Base-by-base conservation (phyloP, 2,113 vertebrate species). In the Variabilichromis moorii region DNA sequence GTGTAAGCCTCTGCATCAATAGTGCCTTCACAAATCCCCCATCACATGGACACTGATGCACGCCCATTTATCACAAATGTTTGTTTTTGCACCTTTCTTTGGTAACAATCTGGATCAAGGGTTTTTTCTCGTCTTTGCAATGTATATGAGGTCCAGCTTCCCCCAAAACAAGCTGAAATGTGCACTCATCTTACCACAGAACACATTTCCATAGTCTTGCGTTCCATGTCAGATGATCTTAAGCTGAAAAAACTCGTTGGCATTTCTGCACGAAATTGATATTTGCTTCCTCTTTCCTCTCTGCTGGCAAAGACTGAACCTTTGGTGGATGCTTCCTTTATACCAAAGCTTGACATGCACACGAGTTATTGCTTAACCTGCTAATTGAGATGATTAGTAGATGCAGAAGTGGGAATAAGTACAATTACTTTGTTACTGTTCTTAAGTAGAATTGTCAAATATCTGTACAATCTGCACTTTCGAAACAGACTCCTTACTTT, bases 301-400 rank as follows among this genome's bases (percentile, higher is more conserved):
- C 55, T 59, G 55, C 55, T 16, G 0, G 26, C 55, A 59, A 59
- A 59, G 55, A 59, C 26, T 59, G 26, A 59, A 59, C 55, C 55
- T 59, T 59, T 59, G 26, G 26, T 59, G 55, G 13, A 28, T 59
- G 55, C 26, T 59, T 1, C 55, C 13, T 59, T 59, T 59, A 59
- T 28, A 28, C 26, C 2, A 28, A 59, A 59, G 55, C 8, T 59
- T 28, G 55, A 59, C 26, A 59, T 59, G 55, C 26, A 59, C 13
- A 59, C 1, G 5, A 59, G 55, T 59, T 59, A 59, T 28, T 0
- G 0, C 3, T 28, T 59, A 59, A 59, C 55, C 55, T 59, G 55
- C 26, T 6, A 28, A 59, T 59, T 59, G 55, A 59, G 55, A 57
- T 0, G 13, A 57, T 16, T 59, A 59, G 55, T 59, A 59, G 55